These are phyloP conservation scores for Gandaritis pyraliata DNA, from an alignment of 2,888 invertebrate genomes.

Conservation along the genomic window DNA sequence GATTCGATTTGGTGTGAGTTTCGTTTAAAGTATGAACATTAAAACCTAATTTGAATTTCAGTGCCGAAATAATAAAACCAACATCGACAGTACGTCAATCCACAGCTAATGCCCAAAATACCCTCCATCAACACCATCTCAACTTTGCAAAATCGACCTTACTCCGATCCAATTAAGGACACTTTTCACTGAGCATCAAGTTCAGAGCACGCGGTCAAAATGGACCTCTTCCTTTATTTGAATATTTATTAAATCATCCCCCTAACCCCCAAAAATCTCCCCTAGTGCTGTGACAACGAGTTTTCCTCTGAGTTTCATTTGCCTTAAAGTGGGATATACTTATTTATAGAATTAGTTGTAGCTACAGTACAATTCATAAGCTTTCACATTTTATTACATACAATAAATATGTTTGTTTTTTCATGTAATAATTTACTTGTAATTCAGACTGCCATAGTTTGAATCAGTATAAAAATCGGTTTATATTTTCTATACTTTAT, in stretches of 20 bases:
- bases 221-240: conserved; percentile 67
- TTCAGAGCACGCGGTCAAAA: conserved; percentile 41
- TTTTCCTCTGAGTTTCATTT: conserved; percentile 58
- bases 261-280: conserved; percentile 41
- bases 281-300: conserved; percentile 63
- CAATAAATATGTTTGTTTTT: background rate
- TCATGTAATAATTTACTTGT: conserved; percentile 4
- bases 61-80: conserved; percentile 14
- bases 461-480: too few relatives aligned
- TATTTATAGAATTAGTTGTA: conserved; percentile 5
- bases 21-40: too few relatives aligned
- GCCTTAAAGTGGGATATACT: conserved; percentile 49
- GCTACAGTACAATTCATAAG: conserved; percentile 9
- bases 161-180: conserved; percentile 32
- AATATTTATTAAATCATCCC: conserved; percentile 76
- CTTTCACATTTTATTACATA: conserved; percentile 3
- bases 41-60: background rate
- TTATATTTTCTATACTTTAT: too few relatives aligned
- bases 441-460: background rate
- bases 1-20: too few relatives aligned
- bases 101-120: conserved; percentile 28
- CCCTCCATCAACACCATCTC: conserved; percentile 13
- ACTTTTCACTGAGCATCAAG: conserved; percentile 32
- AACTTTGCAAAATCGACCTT: conserved; percentile 27
- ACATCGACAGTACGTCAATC: conserved; percentile 28